These are phyloP conservation scores for Pogonocichla stellata DNA, from an alignment of 2,113 vertebrate genomes.

Conservation along the genomic window DNA sequence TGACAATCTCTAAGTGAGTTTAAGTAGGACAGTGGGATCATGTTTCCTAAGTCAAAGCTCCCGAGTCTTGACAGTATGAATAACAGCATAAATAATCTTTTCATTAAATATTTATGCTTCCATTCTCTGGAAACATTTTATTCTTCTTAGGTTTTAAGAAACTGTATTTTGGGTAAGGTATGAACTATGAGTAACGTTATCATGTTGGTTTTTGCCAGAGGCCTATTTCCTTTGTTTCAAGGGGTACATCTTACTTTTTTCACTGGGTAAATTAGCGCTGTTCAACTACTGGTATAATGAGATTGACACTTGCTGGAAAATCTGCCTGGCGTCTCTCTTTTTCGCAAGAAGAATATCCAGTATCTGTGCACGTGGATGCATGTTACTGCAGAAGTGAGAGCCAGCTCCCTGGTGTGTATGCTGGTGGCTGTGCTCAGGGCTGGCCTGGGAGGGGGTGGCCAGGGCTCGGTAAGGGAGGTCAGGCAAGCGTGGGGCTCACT, in stretches of 20 bases:
- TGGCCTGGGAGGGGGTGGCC: background rate
- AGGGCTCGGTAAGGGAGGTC: background rate
- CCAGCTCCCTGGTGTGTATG: background rate
- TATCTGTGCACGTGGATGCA: background rate
- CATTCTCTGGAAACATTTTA: background rate
- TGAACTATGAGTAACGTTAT: background rate
- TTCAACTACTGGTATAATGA: background rate
- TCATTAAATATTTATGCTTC: background rate
- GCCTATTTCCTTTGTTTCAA: background rate
- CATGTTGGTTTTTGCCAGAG: background rate
- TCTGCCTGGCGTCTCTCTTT: background rate
- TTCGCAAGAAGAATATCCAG: background rate
- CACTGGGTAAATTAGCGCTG: background rate
- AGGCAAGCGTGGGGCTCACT: accelerated
- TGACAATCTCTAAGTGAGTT: background rate
- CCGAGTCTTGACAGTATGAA: background rate
- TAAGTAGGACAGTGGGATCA: background rate
- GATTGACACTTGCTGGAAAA: background rate
- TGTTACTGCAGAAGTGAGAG: background rate
- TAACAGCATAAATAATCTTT: background rate
- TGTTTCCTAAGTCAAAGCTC: background rate
- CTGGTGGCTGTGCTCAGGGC: background rate
- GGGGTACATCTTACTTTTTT: background rate
- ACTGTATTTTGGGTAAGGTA: background rate
- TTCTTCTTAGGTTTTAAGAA: background rate